These are phyloP conservation scores for Hanleya hanleyi DNA, from an alignment of 2,888 invertebrate species.

Conservation along the genomic window DNA sequence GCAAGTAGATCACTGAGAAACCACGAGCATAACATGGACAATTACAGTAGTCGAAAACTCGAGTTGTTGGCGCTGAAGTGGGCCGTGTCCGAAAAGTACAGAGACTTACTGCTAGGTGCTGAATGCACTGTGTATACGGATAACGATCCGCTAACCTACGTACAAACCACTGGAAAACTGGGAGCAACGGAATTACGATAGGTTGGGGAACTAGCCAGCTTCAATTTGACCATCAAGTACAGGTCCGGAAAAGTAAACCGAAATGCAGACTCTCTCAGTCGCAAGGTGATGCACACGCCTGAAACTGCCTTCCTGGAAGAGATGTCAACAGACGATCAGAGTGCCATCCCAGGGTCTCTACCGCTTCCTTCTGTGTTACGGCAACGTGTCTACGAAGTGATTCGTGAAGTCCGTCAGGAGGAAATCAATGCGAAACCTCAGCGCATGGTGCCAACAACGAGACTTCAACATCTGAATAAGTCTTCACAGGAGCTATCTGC, in stretches of 20 bases:
- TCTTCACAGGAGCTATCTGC: background rate
- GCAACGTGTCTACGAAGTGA: background rate
- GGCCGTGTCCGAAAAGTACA: conserved; percentile 40
- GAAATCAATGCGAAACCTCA: background rate
- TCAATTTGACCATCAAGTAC: conserved; percentile 38
- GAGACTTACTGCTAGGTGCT: conserved; percentile 31
- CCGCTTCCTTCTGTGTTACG: too few relatives aligned
- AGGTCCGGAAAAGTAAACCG: conserved; percentile 31
- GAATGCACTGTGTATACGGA: conserved; percentile 32
- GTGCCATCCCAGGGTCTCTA: too few relatives aligned
- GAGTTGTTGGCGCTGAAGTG: conserved; percentile 41
- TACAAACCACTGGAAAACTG: too few relatives aligned
- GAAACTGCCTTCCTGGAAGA: too few relatives aligned
- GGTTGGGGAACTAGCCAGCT: conserved; percentile 36
- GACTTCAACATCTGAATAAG: background rate
- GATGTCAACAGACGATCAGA: too few relatives aligned
- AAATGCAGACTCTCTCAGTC: conserved; percentile 39
- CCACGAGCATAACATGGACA: conserved; percentile 33
- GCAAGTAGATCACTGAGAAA: conserved; percentile 36
- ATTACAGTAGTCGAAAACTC: conserved; percentile 40
- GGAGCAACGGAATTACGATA: conserved; percentile 43
- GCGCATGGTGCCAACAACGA: background rate
- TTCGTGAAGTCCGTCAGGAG: background rate
- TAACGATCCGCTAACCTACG: too few relatives aligned
- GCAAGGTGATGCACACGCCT: conserved; percentile 11